Base-by-base conservation (phyloP, 2,113 vertebrate species). In the Ochotona princeps region DNA sequence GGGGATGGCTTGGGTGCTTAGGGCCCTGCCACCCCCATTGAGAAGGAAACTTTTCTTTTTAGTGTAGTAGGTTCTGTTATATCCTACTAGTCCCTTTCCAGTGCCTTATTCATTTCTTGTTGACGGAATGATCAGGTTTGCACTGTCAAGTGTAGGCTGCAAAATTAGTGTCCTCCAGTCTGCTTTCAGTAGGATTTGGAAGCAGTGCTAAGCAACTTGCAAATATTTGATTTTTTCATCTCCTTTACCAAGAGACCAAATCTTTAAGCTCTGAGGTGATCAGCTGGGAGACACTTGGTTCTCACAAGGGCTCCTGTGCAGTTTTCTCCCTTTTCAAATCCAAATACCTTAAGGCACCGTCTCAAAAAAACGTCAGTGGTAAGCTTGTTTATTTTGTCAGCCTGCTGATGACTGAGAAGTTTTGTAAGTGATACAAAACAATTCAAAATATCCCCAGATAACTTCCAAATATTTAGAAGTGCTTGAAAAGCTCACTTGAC, bases 371-470 rank as follows among this genome's bases (percentile, higher is more conserved):
- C n/a, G n/a, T n/a, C n/a, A n/a, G n/a, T n/a, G n/a, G n/a, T 87
- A 76, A 89, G 57, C 35, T 91, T 69, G 66, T 89, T 91, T 94
- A 84, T 91, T 95, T 96, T 76, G 35, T 89, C 86, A 95, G 73
- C 38, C 89, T 81, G 73, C 67, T 92, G 76, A 81, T 35, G 28
- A 93, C 30, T 74, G 87, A 67, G 83, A 89, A 81, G n/a, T 80
- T 93, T 92, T 28, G 20, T 85, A 75, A 86, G n/a, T 74, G 69
- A 91, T 84, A 84, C 90, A 63, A 66, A 96, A 84, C 51, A 60
- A 69, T 69, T 73, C 65, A 25, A 89, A 91, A 57, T 51, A 8
- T 92, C 89, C 82, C 20, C 67, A 95, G 95, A 91, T 87, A 89
- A 80, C 49, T 83, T 91, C 63, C 26, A 94, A 35, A 57, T 89